Evolutionary conservation across 2,113 vertebrate species (phyloP).

Genomic region (Triplophysa tibetana): DNA sequence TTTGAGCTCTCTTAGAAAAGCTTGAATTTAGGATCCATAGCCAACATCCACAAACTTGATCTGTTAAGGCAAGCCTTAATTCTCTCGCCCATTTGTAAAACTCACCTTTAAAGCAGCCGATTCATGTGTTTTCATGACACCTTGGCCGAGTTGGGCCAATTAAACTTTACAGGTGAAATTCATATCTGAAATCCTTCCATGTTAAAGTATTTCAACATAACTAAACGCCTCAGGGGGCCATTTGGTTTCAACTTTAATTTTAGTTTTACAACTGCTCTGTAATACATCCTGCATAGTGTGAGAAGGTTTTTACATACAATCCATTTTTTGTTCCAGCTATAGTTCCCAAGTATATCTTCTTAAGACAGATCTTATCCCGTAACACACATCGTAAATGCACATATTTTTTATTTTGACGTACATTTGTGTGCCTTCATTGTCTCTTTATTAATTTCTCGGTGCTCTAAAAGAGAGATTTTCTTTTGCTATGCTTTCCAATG

Average conservation of each 20-base stretch:
- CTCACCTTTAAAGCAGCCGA: neutral
- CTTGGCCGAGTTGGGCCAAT: neutral
- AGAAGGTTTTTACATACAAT: neutral
- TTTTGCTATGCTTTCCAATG: conserved; percentile 33
- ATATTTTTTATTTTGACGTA: no score
- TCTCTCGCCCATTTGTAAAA: neutral
- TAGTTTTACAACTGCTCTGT: neutral
- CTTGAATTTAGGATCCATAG: neutral
- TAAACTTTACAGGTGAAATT: neutral
- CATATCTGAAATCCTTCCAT: neutral
- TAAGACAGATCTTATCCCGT: neutral
- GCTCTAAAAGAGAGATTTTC: neutral
- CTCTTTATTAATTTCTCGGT: neutral
- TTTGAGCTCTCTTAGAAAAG: neutral
- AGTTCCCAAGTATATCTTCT: neutral
- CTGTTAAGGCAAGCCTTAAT: neutral
- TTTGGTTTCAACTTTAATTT: conserved; percentile 15
- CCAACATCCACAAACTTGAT: neutral
- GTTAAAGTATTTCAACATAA: neutral
- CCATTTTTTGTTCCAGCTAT: neutral
- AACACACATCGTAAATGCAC: neutral
- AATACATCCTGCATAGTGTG: neutral
- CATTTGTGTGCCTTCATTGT: neutral
- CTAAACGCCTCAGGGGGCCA: neutral
- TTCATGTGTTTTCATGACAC: neutral